Evolutionary conservation across 2,113 vertebrate genomes (phyloP), one percentile per base, ranked within the genome.

Genomic region (Eidolon helvum): DNA sequence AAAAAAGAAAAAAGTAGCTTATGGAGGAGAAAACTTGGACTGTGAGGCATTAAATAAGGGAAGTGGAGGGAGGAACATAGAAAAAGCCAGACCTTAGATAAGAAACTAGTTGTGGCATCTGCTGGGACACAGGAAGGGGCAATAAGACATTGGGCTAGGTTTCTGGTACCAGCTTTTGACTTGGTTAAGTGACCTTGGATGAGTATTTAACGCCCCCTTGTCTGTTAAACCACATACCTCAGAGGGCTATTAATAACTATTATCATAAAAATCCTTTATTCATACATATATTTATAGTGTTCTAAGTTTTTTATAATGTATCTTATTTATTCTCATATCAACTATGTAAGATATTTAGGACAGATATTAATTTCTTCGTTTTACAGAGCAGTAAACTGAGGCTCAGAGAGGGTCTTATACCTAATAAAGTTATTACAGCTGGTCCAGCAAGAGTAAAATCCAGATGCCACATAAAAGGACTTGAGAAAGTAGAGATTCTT

Each of bases 331-430:
- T 75, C 19, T 94, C 43, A 68, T 33, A 86, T 24, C 43, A 59
- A 28, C 71, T 59, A 38, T 61, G 11, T 50, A 57, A 92, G 22
- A 38, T 79, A 87, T 61, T 93, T n/a, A 40, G 88, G 55, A 26
- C 15, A 75, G 82, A 71, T 80, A 65, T 61, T 75, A 59, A 78
- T 87, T 59, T 85, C 43, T 85, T 89, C 7, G n/a, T 90, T 84
- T 86, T 92, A 91, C 19, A 82, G 57, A 94, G 80, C 82, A 80
- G 22, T 63, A 87, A 94, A 75, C 59, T 61, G 18, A 87, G 45
- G 8, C 14, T 61, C 78, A 87, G 55, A 65, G 72, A 72, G 75
- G 26, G 15, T 35, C 24, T 69, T 48, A 65, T 2, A 18, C 16
- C 50, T 94, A 33, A 53, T 68, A 65, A 74, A 87, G 22, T 22